These are phyloP conservation scores for Julus scandinavius DNA, from an alignment of 2,888 invertebrate genomes.

Conservation along the genomic window DNA sequence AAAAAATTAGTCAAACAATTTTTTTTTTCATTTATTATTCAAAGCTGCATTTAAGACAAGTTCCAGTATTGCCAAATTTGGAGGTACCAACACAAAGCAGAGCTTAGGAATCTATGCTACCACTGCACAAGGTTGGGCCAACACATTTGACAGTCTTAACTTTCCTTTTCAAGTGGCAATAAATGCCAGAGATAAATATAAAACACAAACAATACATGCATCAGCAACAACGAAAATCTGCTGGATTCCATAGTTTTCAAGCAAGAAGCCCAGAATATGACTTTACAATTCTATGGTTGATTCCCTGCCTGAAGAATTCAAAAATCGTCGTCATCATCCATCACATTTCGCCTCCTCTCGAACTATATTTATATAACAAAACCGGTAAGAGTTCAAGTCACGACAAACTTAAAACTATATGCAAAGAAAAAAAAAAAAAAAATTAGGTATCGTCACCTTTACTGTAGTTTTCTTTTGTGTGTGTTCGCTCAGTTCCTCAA, in stretches of 20 bases:
- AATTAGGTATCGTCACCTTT: constrained; percentile 68
- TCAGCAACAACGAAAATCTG: background rate
- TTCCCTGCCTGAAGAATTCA: background rate
- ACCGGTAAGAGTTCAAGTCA: background rate
- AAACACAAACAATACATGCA: background rate
- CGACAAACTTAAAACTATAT: background rate
- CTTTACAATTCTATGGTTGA: background rate
- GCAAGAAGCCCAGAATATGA: background rate
- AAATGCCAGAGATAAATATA: background rate
- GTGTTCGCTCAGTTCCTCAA: constrained; percentile 88
- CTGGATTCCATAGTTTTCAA: background rate
- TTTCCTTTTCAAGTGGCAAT: background rate
- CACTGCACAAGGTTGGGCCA: background rate
- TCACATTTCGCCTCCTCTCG: constrained; percentile 86
- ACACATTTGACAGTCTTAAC: background rate
- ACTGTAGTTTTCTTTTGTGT: constrained; percentile 83
- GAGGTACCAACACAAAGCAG: background rate
- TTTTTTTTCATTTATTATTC: background rate
- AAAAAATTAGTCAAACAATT: background rate
- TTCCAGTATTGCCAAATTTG: background rate
- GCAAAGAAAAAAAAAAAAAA: background rate
- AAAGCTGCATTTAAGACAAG: background rate
- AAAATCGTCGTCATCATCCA: constrained; percentile 77
- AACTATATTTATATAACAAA: constrained; percentile 73
- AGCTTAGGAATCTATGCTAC: background rate